A percentile compares a stretch with the other conserved stretches of the same genome.
Conservation (phyloP, 2,113 vertebrate genomes). For the Brachyhypopomus gauderio region DNA sequence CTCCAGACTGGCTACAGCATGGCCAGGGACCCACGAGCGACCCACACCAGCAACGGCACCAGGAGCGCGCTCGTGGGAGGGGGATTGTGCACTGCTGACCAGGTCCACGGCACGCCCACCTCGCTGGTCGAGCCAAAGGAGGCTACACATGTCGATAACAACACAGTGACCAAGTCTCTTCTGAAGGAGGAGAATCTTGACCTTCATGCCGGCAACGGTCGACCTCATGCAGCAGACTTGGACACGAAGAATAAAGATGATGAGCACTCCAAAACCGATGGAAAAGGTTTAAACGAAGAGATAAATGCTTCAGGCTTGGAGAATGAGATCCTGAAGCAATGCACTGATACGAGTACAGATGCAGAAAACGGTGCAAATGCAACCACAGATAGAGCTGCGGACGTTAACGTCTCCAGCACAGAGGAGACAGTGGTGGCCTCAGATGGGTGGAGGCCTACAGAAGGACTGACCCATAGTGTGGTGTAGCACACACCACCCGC, state of each 20-base stretch:
- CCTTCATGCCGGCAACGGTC: neutral
- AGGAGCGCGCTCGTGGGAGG: slow-evolving; percentile 43
- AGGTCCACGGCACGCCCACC: slow-evolving; percentile 5
- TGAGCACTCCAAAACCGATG: neutral
- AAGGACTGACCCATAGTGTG: slow-evolving; percentile 50
- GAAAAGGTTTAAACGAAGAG: slow-evolving; percentile 14
- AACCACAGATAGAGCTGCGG: slow-evolving; percentile 4
- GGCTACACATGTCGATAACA: neutral
- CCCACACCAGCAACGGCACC: slow-evolving; percentile 46
- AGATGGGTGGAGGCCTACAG: slow-evolving; percentile 3
- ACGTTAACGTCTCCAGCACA: slow-evolving; percentile 16
- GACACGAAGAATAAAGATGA: neutral
- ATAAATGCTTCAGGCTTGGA: slow-evolving; percentile 11
- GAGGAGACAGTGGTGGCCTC: slow-evolving; percentile 4
- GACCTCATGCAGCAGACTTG: neutral
- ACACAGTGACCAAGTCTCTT: neutral
- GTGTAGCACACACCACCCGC: slow-evolving; percentile 43
- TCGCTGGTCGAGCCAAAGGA: neutral
- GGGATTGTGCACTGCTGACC: neutral
- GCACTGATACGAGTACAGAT: slow-evolving; percentile 28
- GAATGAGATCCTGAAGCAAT: slow-evolving; percentile 14
- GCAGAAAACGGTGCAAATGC: neutral
- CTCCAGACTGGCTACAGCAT: slow-evolving; percentile 59
- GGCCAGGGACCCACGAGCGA: slow-evolving; percentile 49
- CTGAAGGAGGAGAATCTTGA: neutral